Conservation (phyloP, 2,888 invertebrate species). For the Lepidocyrtinus sp. region DNA sequence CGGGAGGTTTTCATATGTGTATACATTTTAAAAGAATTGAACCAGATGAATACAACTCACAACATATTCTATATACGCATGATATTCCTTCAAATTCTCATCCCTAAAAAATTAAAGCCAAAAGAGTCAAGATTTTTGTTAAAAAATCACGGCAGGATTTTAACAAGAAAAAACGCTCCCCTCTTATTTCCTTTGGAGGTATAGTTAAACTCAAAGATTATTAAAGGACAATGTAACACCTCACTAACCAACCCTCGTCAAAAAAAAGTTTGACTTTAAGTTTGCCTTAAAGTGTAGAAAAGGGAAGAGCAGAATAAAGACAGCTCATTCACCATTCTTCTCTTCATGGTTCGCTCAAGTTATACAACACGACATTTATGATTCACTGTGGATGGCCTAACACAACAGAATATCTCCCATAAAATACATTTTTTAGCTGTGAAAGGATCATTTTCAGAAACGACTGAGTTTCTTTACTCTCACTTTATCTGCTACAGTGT, state of each 20-base stretch:
- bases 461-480: no score
- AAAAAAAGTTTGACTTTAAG: no score
- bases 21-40: no score
- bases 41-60: no score
- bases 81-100: no score
- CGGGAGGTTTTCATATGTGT: no score
- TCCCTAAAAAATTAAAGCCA: slow-evolving; percentile 48
- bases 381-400: slow-evolving; percentile 45
- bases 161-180: slow-evolving; percentile 39
- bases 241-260: no score
- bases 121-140: slow-evolving; percentile 40
- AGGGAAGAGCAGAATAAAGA: slow-evolving; percentile 40
- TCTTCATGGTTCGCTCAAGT: slow-evolving; percentile 1
- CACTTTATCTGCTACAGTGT: no score
- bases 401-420: slow-evolving; percentile 29
- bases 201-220: slow-evolving; percentile 15
- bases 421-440: slow-evolving; percentile 35
- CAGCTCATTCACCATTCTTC: slow-evolving; percentile 27
- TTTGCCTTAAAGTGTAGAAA: slow-evolving; percentile 13
- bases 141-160: slow-evolving; percentile 49
- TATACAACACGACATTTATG: slow-evolving; percentile 51
- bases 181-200: neutral
- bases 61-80: no score
- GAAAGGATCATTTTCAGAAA: no score
- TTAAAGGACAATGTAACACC: slow-evolving; percentile 50